Base-by-base conservation (phyloP, 1,140 invertebrate genomes). In the Magallana gigas region DNA sequence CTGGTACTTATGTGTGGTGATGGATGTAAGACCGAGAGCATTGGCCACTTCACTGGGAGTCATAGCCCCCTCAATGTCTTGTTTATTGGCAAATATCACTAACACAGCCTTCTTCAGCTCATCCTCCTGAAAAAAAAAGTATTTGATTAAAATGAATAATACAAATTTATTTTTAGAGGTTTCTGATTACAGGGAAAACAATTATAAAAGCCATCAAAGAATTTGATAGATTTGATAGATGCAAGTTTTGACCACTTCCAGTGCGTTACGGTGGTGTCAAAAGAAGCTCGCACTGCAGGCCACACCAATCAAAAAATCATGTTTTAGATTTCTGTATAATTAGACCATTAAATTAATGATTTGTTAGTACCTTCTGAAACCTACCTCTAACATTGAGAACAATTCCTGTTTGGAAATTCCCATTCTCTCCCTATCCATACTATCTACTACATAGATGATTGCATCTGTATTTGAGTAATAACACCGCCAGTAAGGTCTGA, bases 391-490 rank as follows among this genome's bases (percentile, higher is more conserved):
- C 98, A 99, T 99, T 91, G 98, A 98, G 87, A 99, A 96, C 84
- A 99, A 95, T 91, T 99, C 99, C 95, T 99, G 98, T 96, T 99
- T 99, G 64, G 98, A 99, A 95, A 99, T 99, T 87, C 98, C 98
- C 96, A 99, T 99, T 95, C 99, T 96, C 96, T 99, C 99, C 95
- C 97, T 97, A 95, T 99, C 99, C 90, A 98, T 98, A 85, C 98
- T 99, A 95, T 99, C 99, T 68, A 99, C 99, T 62, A 99, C 99
- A 96, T 99, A 99, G 93, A 99, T 99, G 93, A 99, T 99, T 92
- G 99, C 99, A 96, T 99, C 99, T 94, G 99, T 99, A 95, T 99
- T 99, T 85, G 98, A 98, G 95, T 99, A 99, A 95, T 99, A 99
- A 96, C 99, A 99, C 95, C 99, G 96, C 99, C 99, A 99, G 94